These are phyloP conservation scores for Chlorospingus semifuscus DNA, from an alignment of 2,797 vertebrate genomes.

Conservation along the genomic window DNA sequence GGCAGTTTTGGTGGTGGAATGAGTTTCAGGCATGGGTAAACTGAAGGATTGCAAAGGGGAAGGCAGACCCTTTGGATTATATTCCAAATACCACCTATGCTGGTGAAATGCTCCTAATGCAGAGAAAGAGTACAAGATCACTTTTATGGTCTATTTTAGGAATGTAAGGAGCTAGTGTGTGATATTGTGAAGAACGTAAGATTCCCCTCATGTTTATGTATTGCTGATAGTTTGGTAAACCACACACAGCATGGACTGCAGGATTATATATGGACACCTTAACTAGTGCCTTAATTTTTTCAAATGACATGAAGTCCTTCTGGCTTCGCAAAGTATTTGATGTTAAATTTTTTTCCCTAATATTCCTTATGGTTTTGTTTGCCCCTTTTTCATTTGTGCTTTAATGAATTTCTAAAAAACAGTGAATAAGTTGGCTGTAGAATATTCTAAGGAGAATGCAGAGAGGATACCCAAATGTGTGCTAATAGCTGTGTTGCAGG, in stretches of 20 bases:
- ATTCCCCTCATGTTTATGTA: neutral
- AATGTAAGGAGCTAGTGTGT: neutral
- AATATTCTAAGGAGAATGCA: neutral
- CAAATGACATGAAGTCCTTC: neutral
- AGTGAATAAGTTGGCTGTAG: neutral
- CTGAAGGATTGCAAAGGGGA: neutral
- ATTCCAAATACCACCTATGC: neutral
- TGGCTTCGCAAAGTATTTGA: neutral
- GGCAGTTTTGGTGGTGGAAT: neutral
- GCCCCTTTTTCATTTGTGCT: neutral
- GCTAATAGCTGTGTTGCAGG: neutral
- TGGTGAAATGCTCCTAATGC: neutral
- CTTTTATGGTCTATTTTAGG: neutral
- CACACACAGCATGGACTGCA: neutral
- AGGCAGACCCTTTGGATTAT: neutral
- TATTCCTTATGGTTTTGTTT: rapidly evolving
- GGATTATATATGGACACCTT: neutral
- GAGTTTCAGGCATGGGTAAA: neutral
- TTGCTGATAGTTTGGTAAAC: neutral
- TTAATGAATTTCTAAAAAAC: neutral
- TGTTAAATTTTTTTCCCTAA: neutral
- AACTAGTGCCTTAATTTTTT: neutral
- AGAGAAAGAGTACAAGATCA: neutral
- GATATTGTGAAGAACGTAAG: neutral
- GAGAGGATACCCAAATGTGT: neutral